These are phyloP conservation scores for Elaphurus davidianus DNA, from an alignment of 2,113 vertebrate species.

Conservation along the genomic window DNA sequence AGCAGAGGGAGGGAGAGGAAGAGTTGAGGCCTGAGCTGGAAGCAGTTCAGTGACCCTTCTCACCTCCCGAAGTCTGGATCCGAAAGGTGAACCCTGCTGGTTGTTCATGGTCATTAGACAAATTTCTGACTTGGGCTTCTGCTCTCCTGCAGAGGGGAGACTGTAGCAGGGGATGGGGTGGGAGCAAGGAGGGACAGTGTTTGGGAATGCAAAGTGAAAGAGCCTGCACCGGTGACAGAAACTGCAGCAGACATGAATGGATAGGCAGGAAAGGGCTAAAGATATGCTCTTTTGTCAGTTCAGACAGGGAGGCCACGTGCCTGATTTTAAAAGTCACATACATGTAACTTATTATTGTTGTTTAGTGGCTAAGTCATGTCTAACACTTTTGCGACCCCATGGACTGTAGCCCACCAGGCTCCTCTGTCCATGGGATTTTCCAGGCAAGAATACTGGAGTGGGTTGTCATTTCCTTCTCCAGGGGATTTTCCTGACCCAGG, in stretches of 20 bases:
- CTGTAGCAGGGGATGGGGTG: neutral
- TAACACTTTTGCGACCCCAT: neutral
- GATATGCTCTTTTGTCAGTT: neutral
- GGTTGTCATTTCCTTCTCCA: neutral
- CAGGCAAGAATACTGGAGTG: neutral
- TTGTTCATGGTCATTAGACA: neutral
- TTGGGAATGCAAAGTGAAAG: neutral
- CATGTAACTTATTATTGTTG: neutral
- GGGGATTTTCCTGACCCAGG: neutral
- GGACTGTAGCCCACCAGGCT: neutral
- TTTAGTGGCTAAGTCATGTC: neutral
- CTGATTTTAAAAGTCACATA: constrained; percentile 5
- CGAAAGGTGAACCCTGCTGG: neutral
- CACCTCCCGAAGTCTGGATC: neutral
- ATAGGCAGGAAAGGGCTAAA: neutral
- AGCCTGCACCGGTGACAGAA: neutral
- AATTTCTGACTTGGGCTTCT: neutral
- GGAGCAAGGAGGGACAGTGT: neutral
- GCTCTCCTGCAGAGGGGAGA: neutral
- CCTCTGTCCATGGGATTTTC: neutral
- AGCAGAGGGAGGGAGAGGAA: neutral
- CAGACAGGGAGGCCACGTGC: neutral
- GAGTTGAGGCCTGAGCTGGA: neutral
- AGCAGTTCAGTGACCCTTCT: neutral
- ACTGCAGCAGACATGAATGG: neutral